Evolutionary conservation across 2,888 invertebrate species (phyloP), one percentile per base, ranked within the genome.

Genomic region (Sicus ferrugineus): DNA sequence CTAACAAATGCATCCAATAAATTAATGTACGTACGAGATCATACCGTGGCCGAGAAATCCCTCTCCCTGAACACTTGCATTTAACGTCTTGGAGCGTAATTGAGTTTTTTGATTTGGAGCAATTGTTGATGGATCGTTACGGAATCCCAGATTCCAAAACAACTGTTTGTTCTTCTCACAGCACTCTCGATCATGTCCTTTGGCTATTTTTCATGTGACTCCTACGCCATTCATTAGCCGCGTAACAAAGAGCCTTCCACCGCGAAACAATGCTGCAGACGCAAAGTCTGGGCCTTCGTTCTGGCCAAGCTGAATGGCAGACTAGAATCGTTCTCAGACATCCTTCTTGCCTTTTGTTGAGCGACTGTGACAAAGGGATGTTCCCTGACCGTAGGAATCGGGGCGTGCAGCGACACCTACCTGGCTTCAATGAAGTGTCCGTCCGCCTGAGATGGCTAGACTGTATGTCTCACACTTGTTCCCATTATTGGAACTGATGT

Each of bases 361-460:
- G 61, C 19, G 21, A 28, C 14, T 5, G 14, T 16, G 77, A 83
- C 80, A 83, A 82, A 78, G 76, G 78, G 76, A 79, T 78, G 73
- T 16, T 73, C 76, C 78, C 76, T 77, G 77, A 73, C 76, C 78
- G 77, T 80, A 80, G 80, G n/a, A n/a, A 84, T 83, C 83, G 82
- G 80, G 84, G 84, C 84, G 84, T 84, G 84, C 78, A 83, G 78
- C 77, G 79, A 76, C 78, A 77, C 78, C 79, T 79, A 79, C 79
- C 79, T 80, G 77, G 76, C 74, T 66, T 69, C 46, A 54, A 54
- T 54, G 16, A 28, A 14, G 28, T 28, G 38, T 11, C 28, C 31
- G 48, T 42, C 67, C 70, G 52, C 64, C 69, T 81, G 79, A 77
- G 82, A 81, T 82, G 64, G 78, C 73, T 76, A 81, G 83, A 82